Conservation (phyloP, 2,797 vertebrate species). For the Phoeniculus purpureus region DNA sequence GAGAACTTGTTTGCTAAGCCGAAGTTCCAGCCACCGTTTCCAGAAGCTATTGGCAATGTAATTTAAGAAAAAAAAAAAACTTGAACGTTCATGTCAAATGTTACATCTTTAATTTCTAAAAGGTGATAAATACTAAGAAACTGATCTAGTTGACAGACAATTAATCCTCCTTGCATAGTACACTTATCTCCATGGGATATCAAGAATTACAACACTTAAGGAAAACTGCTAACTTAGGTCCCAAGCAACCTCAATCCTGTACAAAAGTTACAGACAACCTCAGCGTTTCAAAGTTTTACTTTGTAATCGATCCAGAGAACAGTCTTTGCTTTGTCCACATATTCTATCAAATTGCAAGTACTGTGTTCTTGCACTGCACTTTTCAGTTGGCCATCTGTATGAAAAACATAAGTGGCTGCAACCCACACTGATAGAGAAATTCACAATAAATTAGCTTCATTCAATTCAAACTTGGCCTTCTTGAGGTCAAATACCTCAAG, state of each 20-base stretch:
- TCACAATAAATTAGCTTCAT: neutral
- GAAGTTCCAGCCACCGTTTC: constrained; percentile 6
- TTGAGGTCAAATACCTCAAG: constrained; percentile 3
- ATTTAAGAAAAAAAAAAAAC: neutral
- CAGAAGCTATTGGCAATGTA: constrained; percentile 22
- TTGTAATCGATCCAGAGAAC: neutral
- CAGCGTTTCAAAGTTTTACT: neutral
- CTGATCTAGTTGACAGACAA: constrained; percentile 58
- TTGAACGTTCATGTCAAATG: constrained; percentile 36
- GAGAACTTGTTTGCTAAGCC: constrained; percentile 11
- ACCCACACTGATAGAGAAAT: neutral
- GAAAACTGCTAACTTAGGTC: constrained; percentile 50
- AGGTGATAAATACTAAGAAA: constrained; percentile 53
- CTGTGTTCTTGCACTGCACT: neutral
- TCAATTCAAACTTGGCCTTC: constrained; percentile 4
- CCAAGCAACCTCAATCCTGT: constrained; percentile 28
- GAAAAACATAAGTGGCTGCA: constrained; percentile 26
- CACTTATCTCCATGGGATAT: constrained; percentile 53
- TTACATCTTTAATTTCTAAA: constrained; percentile 65
- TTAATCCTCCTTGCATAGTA: constrained; percentile 66
- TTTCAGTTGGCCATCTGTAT: neutral
- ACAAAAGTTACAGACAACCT: constrained; percentile 31
- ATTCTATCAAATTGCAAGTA: neutral
- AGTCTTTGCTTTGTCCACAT: neutral
- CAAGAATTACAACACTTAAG: constrained; percentile 42